Percentiles rank a stretch among this genome's conserved stretches.
phyloP scores from a whole-genome alignment of 2,888 invertebrate genomes.

The Drosophila nr. perissopoda region DNA sequence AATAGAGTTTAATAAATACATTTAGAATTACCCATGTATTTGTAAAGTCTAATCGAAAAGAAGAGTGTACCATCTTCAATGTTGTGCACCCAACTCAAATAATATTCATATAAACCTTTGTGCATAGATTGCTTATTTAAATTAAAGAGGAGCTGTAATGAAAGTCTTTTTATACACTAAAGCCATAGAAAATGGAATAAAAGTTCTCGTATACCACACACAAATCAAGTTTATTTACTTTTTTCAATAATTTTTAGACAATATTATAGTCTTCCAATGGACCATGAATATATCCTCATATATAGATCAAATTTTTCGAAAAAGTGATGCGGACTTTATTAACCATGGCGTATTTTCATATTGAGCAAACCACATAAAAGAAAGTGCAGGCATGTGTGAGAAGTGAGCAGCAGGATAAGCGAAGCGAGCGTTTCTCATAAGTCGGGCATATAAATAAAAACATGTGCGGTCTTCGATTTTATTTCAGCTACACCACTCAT shows the following conservation, averaged over 20 bases:
- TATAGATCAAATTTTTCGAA: background rate
- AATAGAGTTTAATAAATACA: background rate
- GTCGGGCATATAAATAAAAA: background rate
- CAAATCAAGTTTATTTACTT: background rate
- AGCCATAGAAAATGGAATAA: background rate
- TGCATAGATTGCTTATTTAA: background rate
- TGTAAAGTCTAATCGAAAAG: background rate
- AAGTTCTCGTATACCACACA: background rate
- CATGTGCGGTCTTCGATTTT: background rate
- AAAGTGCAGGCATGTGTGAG: background rate
- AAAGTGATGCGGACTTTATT: background rate
- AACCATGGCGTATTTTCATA: background rate
- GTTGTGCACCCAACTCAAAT: background rate
- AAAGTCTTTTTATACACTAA: background rate
- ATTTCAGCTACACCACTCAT: background rate
- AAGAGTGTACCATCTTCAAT: background rate
- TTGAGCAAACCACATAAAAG: background rate
- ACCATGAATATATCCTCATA: background rate
- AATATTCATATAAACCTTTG: background rate
- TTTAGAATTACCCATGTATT: background rate
- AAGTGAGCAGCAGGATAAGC: background rate
- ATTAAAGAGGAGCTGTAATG: background rate
- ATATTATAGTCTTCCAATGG: background rate
- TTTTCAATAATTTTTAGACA: background rate
- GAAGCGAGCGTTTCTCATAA: background rate